phyloP scores from a whole-genome alignment of 2,888 invertebrate genomes.

The Drosophila kuntzei region DNA sequence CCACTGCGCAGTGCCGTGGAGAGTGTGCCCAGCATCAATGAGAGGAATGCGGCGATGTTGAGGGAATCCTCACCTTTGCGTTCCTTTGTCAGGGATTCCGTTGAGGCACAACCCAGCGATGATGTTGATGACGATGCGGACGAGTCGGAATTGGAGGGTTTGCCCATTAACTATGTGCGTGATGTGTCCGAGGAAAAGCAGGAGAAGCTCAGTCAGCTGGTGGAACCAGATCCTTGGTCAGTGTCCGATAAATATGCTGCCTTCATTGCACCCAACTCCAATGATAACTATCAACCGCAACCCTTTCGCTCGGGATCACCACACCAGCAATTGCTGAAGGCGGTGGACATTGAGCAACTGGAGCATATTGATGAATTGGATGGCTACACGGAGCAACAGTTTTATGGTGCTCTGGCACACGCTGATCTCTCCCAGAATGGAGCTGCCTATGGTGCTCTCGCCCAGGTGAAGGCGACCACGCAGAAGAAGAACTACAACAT shows the following conservation, averaged over 20 bases:
- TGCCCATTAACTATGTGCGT: conserved; percentile 38
- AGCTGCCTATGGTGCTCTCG: conserved; percentile 77
- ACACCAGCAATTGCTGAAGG: conserved; percentile 83
- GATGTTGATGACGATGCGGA: conserved; percentile 54
- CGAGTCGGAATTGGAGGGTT: background rate
- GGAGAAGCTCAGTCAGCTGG: conserved; percentile 39
- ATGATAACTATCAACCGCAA: conserved; percentile 74
- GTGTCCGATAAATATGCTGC: conserved; percentile 82
- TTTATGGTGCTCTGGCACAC: conserved; percentile 69
- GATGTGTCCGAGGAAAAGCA: conserved; percentile 38
- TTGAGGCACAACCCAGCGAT: conserved; percentile 81
- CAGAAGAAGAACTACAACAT: conserved; percentile 75
- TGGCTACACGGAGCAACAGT: conserved; percentile 58
- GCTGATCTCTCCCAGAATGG: conserved; percentile 25
- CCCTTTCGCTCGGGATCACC: conserved; percentile 84
- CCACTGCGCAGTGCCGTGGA: conserved; percentile 92
- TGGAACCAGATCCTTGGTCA: conserved; percentile 68
- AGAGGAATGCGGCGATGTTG: conserved; percentile 55
- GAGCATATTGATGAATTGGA: conserved; percentile 74
- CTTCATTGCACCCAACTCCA: conserved; percentile 69
- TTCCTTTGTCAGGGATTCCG: conserved; percentile 83
- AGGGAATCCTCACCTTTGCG: conserved; percentile 62
- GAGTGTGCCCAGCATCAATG: conserved; percentile 87
- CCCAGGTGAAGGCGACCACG: conserved; percentile 61
- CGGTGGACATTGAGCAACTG: conserved; percentile 67